Evolutionary conservation across 2,888 invertebrate genomes (phyloP), one percentile per base, ranked within the genome.

Genomic region (Lycophotia porphyrea): DNA sequence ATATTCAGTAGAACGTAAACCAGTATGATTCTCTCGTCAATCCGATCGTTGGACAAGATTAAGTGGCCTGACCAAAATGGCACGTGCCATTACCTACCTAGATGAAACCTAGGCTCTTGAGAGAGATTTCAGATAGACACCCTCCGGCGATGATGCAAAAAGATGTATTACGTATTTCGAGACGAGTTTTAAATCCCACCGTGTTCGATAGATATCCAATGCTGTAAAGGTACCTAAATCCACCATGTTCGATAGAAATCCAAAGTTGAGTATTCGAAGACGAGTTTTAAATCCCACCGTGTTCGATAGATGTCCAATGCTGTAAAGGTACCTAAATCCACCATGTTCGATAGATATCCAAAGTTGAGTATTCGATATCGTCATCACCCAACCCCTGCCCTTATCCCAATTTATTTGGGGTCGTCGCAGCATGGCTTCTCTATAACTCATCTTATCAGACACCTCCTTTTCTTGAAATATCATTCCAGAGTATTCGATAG

Each of bases 21-120:
- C 85, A 85, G 89, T 87, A 87, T 83, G 86, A 90, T 89, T 90
- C 89, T 88, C 88, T 88, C 85, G 85, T 89, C 90, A 88, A 87
- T 87, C 82, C 73, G 88, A 89, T 87, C 86, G 72, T 66, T 42
- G n/a, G 78, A 36, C 39, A 79, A 88, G 88, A 90, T 90, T 87
- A 87, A 87, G 83, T 86, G 80, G 79, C 74, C 69, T 74, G 85
- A 90, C 88, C 72, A 80, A 88, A 91, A 84, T 81, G 89, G 88
- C 91, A 89, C 91, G 89, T 88, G 91, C 87, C 85, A 74, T 78
- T 80, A 68, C 76, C 78, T 84, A 78, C 74, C 74, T 83, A 79
- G 64, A 74, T 81, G 72, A 73, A 77, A 63, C 58, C 75, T 52
- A 71, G 74, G 55, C 80, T 78, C 78, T 60, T 81, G 39, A 11